Evolutionary conservation across 1,140 invertebrate species (phyloP), one percentile per base, ranked within the genome.

Genomic region (Bombus superbus): DNA sequence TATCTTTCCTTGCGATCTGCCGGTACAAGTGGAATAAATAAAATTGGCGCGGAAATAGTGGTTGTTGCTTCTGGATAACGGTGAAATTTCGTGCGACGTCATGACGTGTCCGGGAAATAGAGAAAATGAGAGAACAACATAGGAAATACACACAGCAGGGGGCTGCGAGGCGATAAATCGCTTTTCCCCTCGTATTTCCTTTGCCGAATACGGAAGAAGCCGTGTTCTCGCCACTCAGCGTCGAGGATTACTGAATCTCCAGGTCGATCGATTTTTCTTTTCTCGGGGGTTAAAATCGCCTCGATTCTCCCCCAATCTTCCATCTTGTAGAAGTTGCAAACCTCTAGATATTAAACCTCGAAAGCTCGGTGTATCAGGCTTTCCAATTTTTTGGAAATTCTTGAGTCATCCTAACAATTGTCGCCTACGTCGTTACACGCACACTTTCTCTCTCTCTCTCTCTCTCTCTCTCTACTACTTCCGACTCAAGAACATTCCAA

Each of bases 241-340:
- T 38, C 40, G 64, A 64, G 57, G 57, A 82, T 64, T 82, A 74
- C 64, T 11, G 15, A 64, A 32, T 28, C 47, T n/a, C 78, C 8
- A 38, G 38, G 38, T 82, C 13, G 25, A 44, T 74, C 40, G 81
- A 74, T 64, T 82, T 62, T 71, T 32, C 80, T 32, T 66, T 68
- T 53, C 62, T 66, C 62, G 32, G 1, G 59, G 81, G 42, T 76
- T 68, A 53, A 38, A 68, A 76, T 76, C 69, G 69, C 11, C 28
- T 76, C 35, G 59, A 76, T 32, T 32, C n/a, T 18, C 18, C n/a
- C 3, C 35, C 42, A 66, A 69, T 32, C n/a, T 32, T 32, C 42
- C n/a, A 9, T 18, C 47, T 53, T 53, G 47, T 53, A 53, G 47
- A 22, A 53, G 47, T 53, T 53, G 47, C 47, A 53, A 53, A 5